phyloP scores from a whole-genome alignment of 1,140 invertebrate species.

The Danaus melanippus region DNA sequence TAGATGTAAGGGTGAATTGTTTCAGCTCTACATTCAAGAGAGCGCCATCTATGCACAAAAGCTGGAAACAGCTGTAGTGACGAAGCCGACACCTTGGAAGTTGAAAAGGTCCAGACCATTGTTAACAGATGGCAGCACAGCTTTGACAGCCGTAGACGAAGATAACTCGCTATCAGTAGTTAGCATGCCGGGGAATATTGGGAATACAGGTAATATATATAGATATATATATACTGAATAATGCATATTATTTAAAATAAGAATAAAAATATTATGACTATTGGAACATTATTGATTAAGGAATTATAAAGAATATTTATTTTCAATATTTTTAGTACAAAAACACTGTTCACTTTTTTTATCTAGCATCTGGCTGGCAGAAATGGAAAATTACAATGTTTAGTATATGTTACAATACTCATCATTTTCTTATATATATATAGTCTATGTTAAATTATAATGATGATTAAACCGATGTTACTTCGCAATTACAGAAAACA shows the following conservation, averaged over 20 bases:
- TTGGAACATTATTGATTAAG: too few relatives aligned
- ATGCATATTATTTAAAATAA: neutral
- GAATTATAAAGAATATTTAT: too few relatives aligned
- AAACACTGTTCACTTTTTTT: too few relatives aligned
- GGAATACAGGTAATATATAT: conserved; percentile 29
- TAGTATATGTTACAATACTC: too few relatives aligned
- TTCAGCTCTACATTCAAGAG: conserved; percentile 84
- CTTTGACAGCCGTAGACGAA: conserved; percentile 30
- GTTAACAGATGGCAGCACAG: conserved; percentile 41
- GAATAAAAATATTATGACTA: too few relatives aligned
- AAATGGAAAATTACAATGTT: too few relatives aligned
- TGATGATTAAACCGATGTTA: neutral
- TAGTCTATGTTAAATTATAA: too few relatives aligned
- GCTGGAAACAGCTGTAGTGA: conserved; percentile 37
- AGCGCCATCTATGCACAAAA: conserved; percentile 62
- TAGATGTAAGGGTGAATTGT: neutral
- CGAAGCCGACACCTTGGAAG: conserved; percentile 78
- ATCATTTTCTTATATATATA: too few relatives aligned
- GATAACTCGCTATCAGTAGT: conserved; percentile 45
- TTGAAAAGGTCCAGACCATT: conserved; percentile 79
- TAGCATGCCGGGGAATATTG: conserved; percentile 39
- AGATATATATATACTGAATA: neutral
- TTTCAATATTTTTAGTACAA: too few relatives aligned
- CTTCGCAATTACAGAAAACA: conserved; percentile 35
- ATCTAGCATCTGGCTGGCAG: too few relatives aligned